Base-by-base conservation (phyloP, 2,797 vertebrate species). In the Artibeus jamaicensis region DNA sequence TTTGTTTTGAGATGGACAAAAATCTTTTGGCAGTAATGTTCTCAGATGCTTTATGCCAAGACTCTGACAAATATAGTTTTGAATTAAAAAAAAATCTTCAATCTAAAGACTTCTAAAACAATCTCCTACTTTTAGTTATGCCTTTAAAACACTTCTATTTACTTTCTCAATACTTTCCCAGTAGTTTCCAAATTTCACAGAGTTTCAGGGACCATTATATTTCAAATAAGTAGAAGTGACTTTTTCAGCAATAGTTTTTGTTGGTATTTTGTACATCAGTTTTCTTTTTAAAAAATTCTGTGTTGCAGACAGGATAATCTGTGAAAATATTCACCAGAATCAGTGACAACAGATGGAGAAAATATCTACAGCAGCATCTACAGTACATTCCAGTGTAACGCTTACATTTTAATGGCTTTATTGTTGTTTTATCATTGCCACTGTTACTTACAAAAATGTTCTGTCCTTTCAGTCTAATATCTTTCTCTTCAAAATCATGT, bases 141-240 rank as follows among this genome's bases (percentile, higher is more conserved):
- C 15, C 19, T 94, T 89, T 53, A 92, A 95, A 89, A 89, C 24
- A 87, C n/a, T 29, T 88, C 34, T 86, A 37, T n/a, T 88, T 91
- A 55, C 12, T 71, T 96, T 70, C 53, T 89, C 24, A 48, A 62
- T 81, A 90, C 24, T 93, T 82, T 88, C 42, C 29, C 26, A 57
- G 44, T 22, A 86, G 39, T 73, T 90, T 76, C 74, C 46, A 70
- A 86, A 91, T 77, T 92, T 73, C n/a, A 83, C 18, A 44, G 77
- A 68, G 19, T 3, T 78, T 74, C 14, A 94, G 6, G 11, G 57
- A 91, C 8, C 5, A 73, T 82, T 89, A 65, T 24, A 76, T 68
- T 59, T 95, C 22, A 96, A 95, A 86, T 46, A 94, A 87, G 9
- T 81, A 3, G 53, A 89, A 86, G 46, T 68, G 78, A 67, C 9